Evolutionary conservation across 92 coral and sea anemone genomes (phyloP), one percentile per base, ranked within the genome.

Genomic region (Zoanthus sociatus): DNA sequence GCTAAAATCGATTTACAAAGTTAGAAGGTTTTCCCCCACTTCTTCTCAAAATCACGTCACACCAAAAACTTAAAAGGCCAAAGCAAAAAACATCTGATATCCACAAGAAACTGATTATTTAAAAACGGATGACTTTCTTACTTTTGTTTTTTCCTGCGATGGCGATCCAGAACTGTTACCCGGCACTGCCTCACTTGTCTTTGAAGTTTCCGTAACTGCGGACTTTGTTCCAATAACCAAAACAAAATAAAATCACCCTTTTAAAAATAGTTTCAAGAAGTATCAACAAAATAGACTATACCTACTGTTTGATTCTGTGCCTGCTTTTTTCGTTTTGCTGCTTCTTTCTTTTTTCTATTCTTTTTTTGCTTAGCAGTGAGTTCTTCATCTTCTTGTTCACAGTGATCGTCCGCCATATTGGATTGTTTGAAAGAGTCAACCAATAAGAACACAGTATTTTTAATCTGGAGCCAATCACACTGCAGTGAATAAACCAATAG

Each of bases 331-430:
- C 89, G 90, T 83, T 91, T 94, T 7, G 94, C 94, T 11, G 95
- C 96, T 72, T 89, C 94, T 79, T 89, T 93, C 87, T 93, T 93
- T 76, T 88, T 92, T 73, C 75, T 89, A 61, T 92, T 95, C 92
- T 92, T 94, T 13, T 83, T 91, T 87, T 92, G 97, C 77, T 94
- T 92, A 6, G 95, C 94, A 18, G 97, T 90, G 64, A 92, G 88
- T 47, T 93, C 87, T 70, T 78, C 77, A 17, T 64, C 47, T 82
- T 91, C 95, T 37, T 87, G 87, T 69, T 81, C 87, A 0, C 44
- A 87, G 42, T 78, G 78, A 64, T 89, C 90, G 86, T 94, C 98
- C 95, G 98, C 98, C 98, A 94, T 94, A 14, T 93, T 93, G 82
- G 48, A 79, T 63, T 73, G 42, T 76, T 33, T 15, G 4, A 21